Evolutionary conservation across 1,140 invertebrate genomes (phyloP).

Genomic region (Tetragonula clypearis): DNA sequence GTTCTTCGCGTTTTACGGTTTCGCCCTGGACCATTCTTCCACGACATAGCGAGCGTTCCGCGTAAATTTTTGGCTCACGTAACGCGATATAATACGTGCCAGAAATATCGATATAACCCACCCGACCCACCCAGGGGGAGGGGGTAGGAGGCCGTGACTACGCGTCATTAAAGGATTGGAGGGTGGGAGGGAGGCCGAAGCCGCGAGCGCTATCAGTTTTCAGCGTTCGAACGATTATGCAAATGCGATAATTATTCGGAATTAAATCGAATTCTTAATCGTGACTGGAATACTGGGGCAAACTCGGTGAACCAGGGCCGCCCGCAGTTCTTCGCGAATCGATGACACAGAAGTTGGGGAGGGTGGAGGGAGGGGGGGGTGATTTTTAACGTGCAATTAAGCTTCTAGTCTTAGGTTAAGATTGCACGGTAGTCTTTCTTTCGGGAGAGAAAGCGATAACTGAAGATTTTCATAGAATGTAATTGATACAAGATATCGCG

Average conservation of each 20-base stretch:
- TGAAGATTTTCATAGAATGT: too few relatives aligned
- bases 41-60: conserved; percentile 5
- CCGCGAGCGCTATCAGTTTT: conserved; percentile 56
- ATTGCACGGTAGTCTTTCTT: too few relatives aligned
- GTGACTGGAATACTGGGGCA: conserved; percentile 50
- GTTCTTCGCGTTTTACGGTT: not conserved
- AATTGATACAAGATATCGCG: too few relatives aligned
- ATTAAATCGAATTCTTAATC: conserved; percentile 65
- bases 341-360: not conserved
- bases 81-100: conserved; percentile 61
- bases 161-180: conserved; percentile 2
- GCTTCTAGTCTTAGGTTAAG: too few relatives aligned
- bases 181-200: not conserved
- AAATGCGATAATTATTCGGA: conserved; percentile 62
- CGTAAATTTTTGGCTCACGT: conserved; percentile 64
- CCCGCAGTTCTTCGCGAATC: not conserved
- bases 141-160: not conserved
- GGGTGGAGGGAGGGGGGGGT: too few relatives aligned
- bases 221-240: conserved; percentile 54
- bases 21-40: not conserved
- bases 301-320: not conserved
- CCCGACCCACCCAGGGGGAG: too few relatives aligned
- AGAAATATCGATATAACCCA: conserved; percentile 57
- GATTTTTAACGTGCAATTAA: too few relatives aligned
- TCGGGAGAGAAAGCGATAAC: too few relatives aligned